Conservation (phyloP, 2,888 invertebrate species). For the Leucania comma region DNA sequence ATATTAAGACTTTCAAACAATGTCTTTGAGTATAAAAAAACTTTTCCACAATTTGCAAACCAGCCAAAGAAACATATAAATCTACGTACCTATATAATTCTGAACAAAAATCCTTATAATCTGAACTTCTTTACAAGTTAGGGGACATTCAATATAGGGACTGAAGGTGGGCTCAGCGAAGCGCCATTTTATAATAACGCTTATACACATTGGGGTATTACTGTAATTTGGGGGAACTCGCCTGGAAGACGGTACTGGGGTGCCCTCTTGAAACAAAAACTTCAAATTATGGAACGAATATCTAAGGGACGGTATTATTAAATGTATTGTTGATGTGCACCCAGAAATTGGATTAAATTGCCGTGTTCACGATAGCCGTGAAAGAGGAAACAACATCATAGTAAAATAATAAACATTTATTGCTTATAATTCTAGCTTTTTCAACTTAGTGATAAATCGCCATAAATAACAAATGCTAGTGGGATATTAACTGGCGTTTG, state of each 20-base stretch:
- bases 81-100: constrained; percentile 33
- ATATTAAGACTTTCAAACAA: constrained; percentile 2
- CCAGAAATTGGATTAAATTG: constrained; percentile 42
- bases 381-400: constrained; percentile 12
- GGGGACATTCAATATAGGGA: constrained; percentile 66
- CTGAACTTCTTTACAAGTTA: constrained; percentile 63
- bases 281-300: constrained; percentile 59
- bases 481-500: constrained; percentile 14
- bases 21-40: constrained; percentile 19
- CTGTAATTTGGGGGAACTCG: constrained; percentile 71
- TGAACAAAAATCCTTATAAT: constrained; percentile 54
- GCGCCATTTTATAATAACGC: constrained; percentile 64
- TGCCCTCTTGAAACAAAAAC: constrained; percentile 54
- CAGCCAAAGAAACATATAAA: constrained; percentile 35
- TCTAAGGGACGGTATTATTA: constrained; percentile 56
- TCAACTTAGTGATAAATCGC: background rate
- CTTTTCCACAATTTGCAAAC: constrained; percentile 20
- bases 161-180: constrained; percentile 58
- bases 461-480: background rate
- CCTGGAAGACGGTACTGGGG: constrained; percentile 60
- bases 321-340: constrained; percentile 47
- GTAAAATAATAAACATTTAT: background rate
- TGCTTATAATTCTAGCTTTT: background rate
- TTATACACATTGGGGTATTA: constrained; percentile 67
- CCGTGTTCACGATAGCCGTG: constrained; percentile 10